Percentiles rank a stretch among this genome's conserved stretches.
These are phyloP conservation scores for Tychaedon coryphoeus DNA, from an alignment of 2,113 vertebrate genomes.

Conservation along the genomic window DNA sequence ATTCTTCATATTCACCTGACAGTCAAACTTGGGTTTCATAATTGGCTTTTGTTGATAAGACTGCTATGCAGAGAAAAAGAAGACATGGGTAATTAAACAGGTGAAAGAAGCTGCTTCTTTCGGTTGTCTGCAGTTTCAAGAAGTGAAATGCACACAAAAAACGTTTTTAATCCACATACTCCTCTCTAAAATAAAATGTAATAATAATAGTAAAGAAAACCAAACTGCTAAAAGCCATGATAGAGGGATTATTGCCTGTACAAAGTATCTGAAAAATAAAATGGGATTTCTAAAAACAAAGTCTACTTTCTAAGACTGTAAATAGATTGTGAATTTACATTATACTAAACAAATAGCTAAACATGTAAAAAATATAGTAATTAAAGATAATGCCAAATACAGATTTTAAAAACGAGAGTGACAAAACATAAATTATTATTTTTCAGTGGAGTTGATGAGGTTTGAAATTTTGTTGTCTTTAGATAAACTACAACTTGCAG, in stretches of 20 bases:
- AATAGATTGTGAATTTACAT: background rate
- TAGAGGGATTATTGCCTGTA: background rate
- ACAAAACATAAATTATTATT: background rate
- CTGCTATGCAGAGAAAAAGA: background rate
- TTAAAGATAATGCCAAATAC: background rate
- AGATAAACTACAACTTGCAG: background rate
- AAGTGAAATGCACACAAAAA: background rate
- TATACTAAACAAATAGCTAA: background rate
- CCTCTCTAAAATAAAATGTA: background rate
- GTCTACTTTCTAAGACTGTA: background rate
- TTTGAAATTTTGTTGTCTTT: background rate
- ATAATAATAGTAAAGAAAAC: background rate
- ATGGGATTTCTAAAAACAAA: background rate
- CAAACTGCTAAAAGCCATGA: background rate
- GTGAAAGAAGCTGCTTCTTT: constrained; percentile 17
- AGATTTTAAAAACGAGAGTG: background rate
- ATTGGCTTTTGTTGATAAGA: constrained; percentile 42
- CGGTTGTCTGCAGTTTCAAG: background rate
- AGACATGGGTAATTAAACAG: constrained; percentile 49
- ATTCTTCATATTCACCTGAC: background rate
- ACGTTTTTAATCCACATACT: background rate
- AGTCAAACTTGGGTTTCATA: background rate
- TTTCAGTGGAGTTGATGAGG: background rate
- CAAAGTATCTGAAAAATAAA: background rate
- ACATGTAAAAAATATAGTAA: background rate